Evolutionary conservation across 2,888 invertebrate species (phyloP).

Genomic region (Heliconius charithonia): DNA sequence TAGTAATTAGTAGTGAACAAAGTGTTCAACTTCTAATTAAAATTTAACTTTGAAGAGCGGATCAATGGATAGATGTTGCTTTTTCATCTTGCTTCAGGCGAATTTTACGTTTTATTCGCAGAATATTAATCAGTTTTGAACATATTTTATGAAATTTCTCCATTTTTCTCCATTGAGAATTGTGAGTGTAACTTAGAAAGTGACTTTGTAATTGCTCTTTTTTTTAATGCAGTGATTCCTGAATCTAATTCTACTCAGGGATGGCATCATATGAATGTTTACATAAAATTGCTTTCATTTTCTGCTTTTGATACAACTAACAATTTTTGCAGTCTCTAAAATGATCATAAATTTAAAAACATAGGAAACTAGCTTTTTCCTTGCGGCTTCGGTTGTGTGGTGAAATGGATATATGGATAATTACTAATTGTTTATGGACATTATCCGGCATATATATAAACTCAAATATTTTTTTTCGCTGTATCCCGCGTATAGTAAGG

Average conservation of each 20-base stretch:
- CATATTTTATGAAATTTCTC: conserved; percentile 2
- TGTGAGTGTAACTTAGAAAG: not conserved
- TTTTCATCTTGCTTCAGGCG: conserved; percentile 71
- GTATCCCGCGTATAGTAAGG: too few species aligned
- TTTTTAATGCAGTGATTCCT: not conserved
- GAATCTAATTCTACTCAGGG: not conserved
- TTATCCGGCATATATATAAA: too few species aligned
- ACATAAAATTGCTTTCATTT: too few species aligned
- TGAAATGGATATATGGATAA: too few species aligned
- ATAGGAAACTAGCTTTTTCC: not conserved
- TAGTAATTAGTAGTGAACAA: conserved; percentile 57
- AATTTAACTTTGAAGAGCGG: conserved; percentile 68
- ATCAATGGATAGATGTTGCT: conserved; percentile 70
- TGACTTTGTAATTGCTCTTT: not conserved
- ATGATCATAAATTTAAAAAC: not conserved
- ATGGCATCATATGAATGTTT: not conserved
- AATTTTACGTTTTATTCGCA: conserved; percentile 50
- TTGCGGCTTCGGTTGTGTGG: too few species aligned
- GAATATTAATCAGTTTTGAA: conserved; percentile 24
- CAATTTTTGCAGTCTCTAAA: too few species aligned
- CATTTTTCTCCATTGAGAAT: too few species aligned
- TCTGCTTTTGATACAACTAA: not conserved
- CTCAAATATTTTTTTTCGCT: too few species aligned
- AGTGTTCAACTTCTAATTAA: conserved; percentile 69
- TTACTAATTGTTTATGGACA: too few species aligned